These are phyloP conservation scores for Lasioglossum vierecki DNA, from an alignment of 2,888 invertebrate species.

Conservation along the genomic window DNA sequence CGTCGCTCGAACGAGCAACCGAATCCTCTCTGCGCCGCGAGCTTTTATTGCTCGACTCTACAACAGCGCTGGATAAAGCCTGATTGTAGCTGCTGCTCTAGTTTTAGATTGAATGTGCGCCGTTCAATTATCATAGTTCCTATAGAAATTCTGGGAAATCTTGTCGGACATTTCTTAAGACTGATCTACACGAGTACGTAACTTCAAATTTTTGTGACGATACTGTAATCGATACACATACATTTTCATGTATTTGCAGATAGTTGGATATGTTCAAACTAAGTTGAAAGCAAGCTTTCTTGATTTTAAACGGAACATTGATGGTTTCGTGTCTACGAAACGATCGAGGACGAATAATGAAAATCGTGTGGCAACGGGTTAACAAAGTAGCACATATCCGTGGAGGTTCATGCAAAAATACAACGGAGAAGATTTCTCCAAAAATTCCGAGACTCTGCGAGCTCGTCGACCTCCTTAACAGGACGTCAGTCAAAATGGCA, in stretches of 20 bases:
- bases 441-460: conserved; percentile 14
- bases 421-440: not conserved
- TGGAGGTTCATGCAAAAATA: not conserved
- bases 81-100: not conserved
- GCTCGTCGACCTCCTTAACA: conserved; percentile 18
- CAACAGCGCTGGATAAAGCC: conserved; percentile 2
- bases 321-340: not conserved
- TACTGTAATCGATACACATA: not conserved
- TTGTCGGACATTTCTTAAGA: not conserved
- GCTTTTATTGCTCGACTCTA: conserved; percentile 26
- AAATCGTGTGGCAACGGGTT: not conserved
- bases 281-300: not conserved
- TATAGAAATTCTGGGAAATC: not conserved
- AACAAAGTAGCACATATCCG: not conserved
- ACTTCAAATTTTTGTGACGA: not conserved
- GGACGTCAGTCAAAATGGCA: conserved; percentile 39
- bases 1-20: conserved; percentile 36
- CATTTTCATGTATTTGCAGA: too few relatives aligned
- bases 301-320: not conserved
- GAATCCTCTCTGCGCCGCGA: conserved; percentile 31
- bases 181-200: too few relatives aligned
- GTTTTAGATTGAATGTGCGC: not conserved
- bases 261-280: too few relatives aligned
- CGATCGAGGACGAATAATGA: not conserved
- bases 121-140: not conserved